Evolutionary conservation across 2,888 invertebrate genomes (phyloP).

Genomic region (Temnothorax unifasciatus): DNA sequence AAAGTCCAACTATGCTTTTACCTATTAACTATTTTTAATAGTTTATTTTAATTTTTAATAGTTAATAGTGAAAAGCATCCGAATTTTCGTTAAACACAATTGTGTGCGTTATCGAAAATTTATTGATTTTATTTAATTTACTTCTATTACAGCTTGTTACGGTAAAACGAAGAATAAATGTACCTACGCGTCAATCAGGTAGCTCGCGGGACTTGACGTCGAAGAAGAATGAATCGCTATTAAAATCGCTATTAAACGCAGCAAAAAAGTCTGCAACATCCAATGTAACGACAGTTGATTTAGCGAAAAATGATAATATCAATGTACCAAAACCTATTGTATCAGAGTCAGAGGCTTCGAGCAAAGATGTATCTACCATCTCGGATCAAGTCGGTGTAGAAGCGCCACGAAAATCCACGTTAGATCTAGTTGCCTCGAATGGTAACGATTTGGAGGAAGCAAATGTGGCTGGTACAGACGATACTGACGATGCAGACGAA

Average conservation of each 20-base stretch:
- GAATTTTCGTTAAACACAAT: neutral
- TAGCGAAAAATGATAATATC: neutral
- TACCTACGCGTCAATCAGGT: neutral
- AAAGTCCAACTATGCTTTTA: neutral
- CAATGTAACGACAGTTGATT: neutral
- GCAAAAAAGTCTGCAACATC: neutral
- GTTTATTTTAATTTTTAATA: neutral
- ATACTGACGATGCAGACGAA: neutral
- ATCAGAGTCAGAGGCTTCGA: neutral
- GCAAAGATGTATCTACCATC: neutral
- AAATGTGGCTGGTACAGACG: neutral
- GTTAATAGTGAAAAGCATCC: neutral
- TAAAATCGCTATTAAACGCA: neutral
- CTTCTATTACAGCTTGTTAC: slow-evolving; percentile 43
- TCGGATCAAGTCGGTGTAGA: neutral
- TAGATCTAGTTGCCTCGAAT: neutral
- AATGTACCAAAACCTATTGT: neutral
- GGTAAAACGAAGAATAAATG: neutral
- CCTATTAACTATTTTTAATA: too few relatives aligned
- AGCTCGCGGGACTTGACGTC: neutral
- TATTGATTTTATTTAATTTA: slow-evolving; percentile 17
- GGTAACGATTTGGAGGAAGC: neutral
- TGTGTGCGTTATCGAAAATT: neutral
- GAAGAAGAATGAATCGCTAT: neutral
- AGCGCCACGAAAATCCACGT: neutral